Conservation (phyloP, 2,797 vertebrate genomes). For the Nyctalus aviator region DNA sequence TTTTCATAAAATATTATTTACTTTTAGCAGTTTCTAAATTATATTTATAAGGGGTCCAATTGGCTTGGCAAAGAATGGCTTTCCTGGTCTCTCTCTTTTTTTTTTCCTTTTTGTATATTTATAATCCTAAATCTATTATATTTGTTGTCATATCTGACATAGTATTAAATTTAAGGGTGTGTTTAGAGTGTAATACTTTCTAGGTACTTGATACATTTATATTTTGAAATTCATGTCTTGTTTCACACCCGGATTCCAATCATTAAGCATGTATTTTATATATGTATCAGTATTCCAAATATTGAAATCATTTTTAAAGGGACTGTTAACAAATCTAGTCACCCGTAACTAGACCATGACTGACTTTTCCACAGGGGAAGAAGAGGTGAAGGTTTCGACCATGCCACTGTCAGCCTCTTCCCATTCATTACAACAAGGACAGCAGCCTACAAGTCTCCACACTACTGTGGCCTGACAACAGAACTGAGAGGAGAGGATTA, state of each 20-base stretch:
- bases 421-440: constrained; percentile 84
- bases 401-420: constrained; percentile 84
- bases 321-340: constrained; percentile 82
- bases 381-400: constrained; percentile 84
- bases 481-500: constrained; percentile 83
- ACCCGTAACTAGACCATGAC: constrained; percentile 84
- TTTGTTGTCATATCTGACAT: constrained; percentile 68
- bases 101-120: constrained; percentile 59
- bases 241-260: constrained; percentile 76
- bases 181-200: constrained; percentile 69
- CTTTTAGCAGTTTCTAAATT: constrained; percentile 32
- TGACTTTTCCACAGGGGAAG: constrained; percentile 85
- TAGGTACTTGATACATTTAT: constrained; percentile 72
- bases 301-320: constrained; percentile 82
- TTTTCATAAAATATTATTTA: constrained; percentile 54
- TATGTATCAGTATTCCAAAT: constrained; percentile 82
- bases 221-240: constrained; percentile 76
- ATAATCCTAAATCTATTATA: constrained; percentile 66
- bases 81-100: constrained; percentile 69
- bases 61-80: constrained; percentile 81
- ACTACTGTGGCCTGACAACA: constrained; percentile 84
- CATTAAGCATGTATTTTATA: constrained; percentile 81
- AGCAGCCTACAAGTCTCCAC: constrained; percentile 84
- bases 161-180: constrained; percentile 71
- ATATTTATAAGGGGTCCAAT: constrained; percentile 73